Base-by-base conservation (phyloP, 2,113 vertebrate species). In the Phocoena sinus region DNA sequence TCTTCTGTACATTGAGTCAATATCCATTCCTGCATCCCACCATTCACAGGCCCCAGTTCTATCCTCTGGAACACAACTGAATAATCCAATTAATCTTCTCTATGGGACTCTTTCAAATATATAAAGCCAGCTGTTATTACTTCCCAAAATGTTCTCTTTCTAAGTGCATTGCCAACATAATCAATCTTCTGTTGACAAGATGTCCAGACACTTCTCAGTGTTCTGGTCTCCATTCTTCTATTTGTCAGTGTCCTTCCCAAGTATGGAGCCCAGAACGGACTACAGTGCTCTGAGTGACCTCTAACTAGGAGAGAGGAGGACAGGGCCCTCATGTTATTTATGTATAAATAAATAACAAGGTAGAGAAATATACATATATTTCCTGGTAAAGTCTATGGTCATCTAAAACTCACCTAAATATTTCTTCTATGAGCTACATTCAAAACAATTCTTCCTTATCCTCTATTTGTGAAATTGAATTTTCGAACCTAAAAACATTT, bases 51-150 rank as follows among this genome's bases (percentile, higher is more conserved):
- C 17, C 53, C 33, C 44, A n/a, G 79, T 31, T 67, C 67, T 77
- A 65, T 21, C 38, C 44, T 67, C 65, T 70, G 50, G 23, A 96
- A 70, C 15, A 63, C 25, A 28, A 21, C 14, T 56, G 74, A 90
- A 71, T 36, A 50, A 94, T 67, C 50, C 60, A 90, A 89, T 65
- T 68, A 56, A 80, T 81, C 85, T 96, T 96, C 65, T 93, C 65
- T 28, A 36, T 18, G 53, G 96, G 91, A 76, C 50, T 79, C 63
- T 63, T 79, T 91, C 79, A 63, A 87, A 67, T 41, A 50, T n/a
- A 17, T 8, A 33, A 76, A 60, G 60, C 47, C 71, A 83, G 21
- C 47, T 91, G 58, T 81, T 89, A 53, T 38, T 81, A 63, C 8
- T 38, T 83, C 81, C 25, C 65, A 67, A 65, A 53, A 36, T 8